Evolutionary conservation across 2,888 invertebrate species (phyloP).

Genomic region (Euclidia mi): DNA sequence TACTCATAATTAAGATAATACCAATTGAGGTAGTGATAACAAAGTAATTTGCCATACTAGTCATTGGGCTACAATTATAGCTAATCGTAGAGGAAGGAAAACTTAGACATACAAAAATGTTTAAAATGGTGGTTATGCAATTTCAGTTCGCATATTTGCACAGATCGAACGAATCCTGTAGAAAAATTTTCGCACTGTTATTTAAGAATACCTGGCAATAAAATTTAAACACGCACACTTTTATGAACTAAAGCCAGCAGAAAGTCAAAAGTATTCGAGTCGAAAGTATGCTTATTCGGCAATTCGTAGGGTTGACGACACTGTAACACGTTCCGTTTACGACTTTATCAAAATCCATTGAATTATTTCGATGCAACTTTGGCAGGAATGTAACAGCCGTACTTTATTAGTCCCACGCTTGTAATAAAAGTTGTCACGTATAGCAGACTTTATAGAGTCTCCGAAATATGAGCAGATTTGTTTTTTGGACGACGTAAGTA

Average conservation of each 20-base stretch:
- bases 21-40: no score
- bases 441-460: constrained; percentile 50
- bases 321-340: constrained; percentile 46
- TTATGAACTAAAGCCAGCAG: constrained; percentile 22
- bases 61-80: no score
- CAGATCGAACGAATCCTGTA: no score
- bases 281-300: constrained; percentile 17
- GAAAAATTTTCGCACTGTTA: background rate
- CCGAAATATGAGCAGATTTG: constrained; percentile 18
- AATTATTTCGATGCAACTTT: constrained; percentile 67
- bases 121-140: no score
- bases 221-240: constrained; percentile 17
- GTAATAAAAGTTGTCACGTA: constrained; percentile 59
- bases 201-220: constrained; percentile 3
- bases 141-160: no score
- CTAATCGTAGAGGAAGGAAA: no score
- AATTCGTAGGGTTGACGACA: constrained; percentile 28
- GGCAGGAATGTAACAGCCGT: constrained; percentile 56
- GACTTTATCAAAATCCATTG: constrained; percentile 62
- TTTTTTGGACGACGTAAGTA: constrained; percentile 10
- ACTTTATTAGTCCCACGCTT: constrained; percentile 66
- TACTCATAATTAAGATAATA: no score
- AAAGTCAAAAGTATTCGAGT: constrained; percentile 24
- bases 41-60: no score
- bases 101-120: no score